Percentiles rank a stretch among this genome's conserved stretches.
These are phyloP conservation scores for Halcyon smyrnensis DNA, from an alignment of 2,797 vertebrate species.

Conservation along the genomic window DNA sequence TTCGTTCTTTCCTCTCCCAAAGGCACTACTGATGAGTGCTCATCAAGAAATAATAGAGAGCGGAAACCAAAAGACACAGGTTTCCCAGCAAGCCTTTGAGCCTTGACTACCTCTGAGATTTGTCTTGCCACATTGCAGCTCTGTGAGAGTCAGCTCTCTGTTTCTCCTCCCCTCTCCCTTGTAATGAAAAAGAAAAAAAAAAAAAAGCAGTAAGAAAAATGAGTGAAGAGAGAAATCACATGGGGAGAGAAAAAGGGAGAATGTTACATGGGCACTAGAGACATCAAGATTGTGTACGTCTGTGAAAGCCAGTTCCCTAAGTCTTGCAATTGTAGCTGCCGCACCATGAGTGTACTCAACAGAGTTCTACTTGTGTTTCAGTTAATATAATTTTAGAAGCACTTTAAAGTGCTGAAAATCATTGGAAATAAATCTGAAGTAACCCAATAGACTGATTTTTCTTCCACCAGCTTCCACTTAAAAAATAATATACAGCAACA, in stretches of 20 bases:
- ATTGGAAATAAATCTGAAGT: conserved; percentile 41
- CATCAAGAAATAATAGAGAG: conserved; percentile 1
- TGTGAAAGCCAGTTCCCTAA: not conserved
- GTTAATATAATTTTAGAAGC: conserved; percentile 49
- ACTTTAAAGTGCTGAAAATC: conserved; percentile 21
- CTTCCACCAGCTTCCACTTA: conserved; percentile 28
- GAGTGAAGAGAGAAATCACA: not conserved
- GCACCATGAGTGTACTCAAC: not conserved
- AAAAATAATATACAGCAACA: not conserved
- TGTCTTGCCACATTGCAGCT: not conserved
- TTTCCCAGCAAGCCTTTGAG: not conserved
- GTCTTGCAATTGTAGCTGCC: not conserved
- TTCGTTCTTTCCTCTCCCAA: not conserved
- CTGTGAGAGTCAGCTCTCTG: not conserved
- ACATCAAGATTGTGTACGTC: not conserved
- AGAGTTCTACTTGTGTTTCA: conserved; percentile 46
- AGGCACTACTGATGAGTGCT: not conserved
- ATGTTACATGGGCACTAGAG: not conserved
- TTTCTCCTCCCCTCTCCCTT: not conserved
- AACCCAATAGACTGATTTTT: conserved; percentile 21
- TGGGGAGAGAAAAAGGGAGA: not conserved
- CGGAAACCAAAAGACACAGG: not conserved
- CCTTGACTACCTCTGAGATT: conserved; percentile 29
- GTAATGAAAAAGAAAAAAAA: not conserved
- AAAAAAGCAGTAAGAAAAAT: not conserved